Percentiles rank a stretch among this genome's conserved stretches.
Conservation (phyloP, 2,113 vertebrate species). For the Grallaria varia region DNA sequence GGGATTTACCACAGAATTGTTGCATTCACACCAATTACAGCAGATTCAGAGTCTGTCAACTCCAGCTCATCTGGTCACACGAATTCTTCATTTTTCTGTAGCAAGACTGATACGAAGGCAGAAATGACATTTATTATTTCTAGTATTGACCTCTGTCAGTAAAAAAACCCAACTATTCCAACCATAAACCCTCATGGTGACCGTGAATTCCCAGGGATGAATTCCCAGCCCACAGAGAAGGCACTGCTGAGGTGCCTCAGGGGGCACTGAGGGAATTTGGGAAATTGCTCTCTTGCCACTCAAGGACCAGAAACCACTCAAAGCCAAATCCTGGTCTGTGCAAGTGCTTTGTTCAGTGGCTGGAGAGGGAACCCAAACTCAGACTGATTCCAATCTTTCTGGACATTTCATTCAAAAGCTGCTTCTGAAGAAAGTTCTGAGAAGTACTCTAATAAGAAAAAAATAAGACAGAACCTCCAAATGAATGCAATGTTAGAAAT, state of each 20-base stretch:
- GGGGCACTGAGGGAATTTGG: background rate
- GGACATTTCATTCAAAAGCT: slow-evolving; percentile 74
- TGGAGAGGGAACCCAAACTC: slow-evolving; percentile 61
- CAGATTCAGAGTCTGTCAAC: slow-evolving; percentile 46
- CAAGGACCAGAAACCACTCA: slow-evolving; percentile 41
- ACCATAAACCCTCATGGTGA: background rate
- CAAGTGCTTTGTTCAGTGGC: slow-evolving; percentile 64
- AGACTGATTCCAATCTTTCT: slow-evolving; percentile 62
- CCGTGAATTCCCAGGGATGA: background rate
- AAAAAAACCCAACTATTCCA: slow-evolving; percentile 26
- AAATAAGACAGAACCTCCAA: slow-evolving; percentile 80
- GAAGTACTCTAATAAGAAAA: slow-evolving; percentile 77
- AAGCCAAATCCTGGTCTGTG: slow-evolving; percentile 55
- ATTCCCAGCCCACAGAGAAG: background rate
- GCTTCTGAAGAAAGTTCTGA: slow-evolving; percentile 77
- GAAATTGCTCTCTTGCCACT: slow-evolving; percentile 43
- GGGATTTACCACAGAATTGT: slow-evolving; percentile 38
- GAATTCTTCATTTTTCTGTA: background rate
- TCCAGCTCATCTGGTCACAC: background rate
- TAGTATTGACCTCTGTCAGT: background rate
- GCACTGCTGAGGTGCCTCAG: slow-evolving; percentile 18
- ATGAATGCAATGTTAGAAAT: slow-evolving; percentile 82
- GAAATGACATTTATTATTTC: background rate
- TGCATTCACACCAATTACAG: background rate
- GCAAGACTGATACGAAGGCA: slow-evolving; percentile 21